Base-by-base conservation (phyloP, 2,113 vertebrate genomes). In the Rhabdornis inornatus region DNA sequence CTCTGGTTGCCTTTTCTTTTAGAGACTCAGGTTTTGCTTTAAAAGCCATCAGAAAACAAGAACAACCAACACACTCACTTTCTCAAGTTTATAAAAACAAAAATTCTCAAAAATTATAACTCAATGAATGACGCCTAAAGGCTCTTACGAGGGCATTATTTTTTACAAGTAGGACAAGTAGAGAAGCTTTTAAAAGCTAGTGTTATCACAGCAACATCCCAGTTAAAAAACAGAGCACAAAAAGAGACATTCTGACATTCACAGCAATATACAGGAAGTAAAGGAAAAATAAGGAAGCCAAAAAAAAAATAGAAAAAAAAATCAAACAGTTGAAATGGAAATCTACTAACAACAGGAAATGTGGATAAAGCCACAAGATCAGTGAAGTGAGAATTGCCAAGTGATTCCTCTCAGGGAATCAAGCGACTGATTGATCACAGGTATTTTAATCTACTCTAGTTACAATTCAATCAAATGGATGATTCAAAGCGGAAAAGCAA, bases 401-500 rank as follows among this genome's bases (percentile, higher is more conserved):
- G n/a, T 4, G 15, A 71, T 75, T 96, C 49, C 52, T 93, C 88
- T 59, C 19, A 64, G 45, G 44, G 49, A 96, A 92, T 81, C 75
- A 50, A 90, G 56, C 39, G 40, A 76, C 49, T 89, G 53, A 94
- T 70, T 61, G 76, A 94, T 90, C 79, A 66, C 7, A 53, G 44
- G 27, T 28, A 86, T 87, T 91, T 95, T 92, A 88, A 68, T 82
- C 81, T 57, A 78, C 71, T 95, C 33, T 78, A 77, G 63, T 95
- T 94, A 90, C 20, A 68, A 42, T 92, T 97, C 92, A 68, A 68
- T 90, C 56, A 95, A 94, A 96, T 84, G 69, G 30, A 65, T 76
- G 70, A 92, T 94, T 96, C 85, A 92, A 97, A 64, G 56, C 25
- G 19, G 52, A 83, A 92, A 93, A 90, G 85, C 85, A 95, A 28